These are phyloP conservation scores for Melinaea menophilus DNA, from an alignment of 2,888 invertebrate species.

Conservation along the genomic window DNA sequence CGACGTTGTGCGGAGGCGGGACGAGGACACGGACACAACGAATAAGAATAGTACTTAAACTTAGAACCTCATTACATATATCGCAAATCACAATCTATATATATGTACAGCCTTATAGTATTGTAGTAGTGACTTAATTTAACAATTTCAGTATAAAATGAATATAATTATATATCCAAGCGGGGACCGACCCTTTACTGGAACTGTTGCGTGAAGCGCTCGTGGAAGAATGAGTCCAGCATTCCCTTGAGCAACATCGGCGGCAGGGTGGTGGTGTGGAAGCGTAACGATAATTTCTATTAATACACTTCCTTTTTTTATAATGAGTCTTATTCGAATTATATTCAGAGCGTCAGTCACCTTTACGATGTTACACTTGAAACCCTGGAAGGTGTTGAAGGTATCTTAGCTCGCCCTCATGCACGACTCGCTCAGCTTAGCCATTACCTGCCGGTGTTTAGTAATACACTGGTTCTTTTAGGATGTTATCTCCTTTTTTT, in stretches of 20 bases:
- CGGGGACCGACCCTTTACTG: constrained; percentile 34
- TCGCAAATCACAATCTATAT: neutral
- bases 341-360: constrained; percentile 34
- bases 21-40: neutral
- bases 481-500: too few relatives aligned
- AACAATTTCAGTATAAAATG: constrained; percentile 2
- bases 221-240: constrained; percentile 93
- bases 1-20: neutral
- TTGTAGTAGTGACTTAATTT: neutral
- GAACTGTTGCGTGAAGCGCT: constrained; percentile 80
- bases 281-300: constrained; percentile 86
- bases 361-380: constrained; percentile 87
- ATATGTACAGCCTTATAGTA: constrained; percentile 4
- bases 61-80: neutral
- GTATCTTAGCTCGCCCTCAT: constrained; percentile 90
- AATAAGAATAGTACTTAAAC: neutral
- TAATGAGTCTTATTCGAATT: too few relatives aligned
- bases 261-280: constrained; percentile 96
- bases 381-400: constrained; percentile 94
- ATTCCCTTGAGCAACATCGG: constrained; percentile 88
- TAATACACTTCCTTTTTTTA: too few relatives aligned
- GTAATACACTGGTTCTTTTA: too few relatives aligned
- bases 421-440: constrained; percentile 95
- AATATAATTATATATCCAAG: neutral
- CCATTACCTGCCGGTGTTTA: constrained; percentile 78